These are phyloP conservation scores for Diadophis punctatus DNA, from an alignment of 2,113 vertebrate genomes.

Conservation along the genomic window DNA sequence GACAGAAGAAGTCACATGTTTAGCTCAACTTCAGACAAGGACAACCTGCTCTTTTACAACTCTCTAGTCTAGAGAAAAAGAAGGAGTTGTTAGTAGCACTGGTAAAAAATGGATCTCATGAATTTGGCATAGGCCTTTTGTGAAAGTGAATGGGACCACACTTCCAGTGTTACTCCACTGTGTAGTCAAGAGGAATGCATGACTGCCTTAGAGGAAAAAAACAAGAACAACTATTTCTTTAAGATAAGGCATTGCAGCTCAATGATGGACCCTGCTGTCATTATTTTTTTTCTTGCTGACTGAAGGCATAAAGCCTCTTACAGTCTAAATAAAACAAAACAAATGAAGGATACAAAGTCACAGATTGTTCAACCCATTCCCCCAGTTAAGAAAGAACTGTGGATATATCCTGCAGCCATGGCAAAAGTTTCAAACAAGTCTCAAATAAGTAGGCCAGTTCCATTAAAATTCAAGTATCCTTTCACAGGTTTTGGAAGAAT, in stretches of 20 bases:
- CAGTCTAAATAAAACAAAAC: slow-evolving; percentile 75
- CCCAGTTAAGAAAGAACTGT: slow-evolving; percentile 66
- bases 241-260: slow-evolving; percentile 70
- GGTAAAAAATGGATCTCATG: slow-evolving; percentile 73
- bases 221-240: slow-evolving; percentile 70
- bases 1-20: slow-evolving; percentile 77
- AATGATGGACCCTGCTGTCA: slow-evolving; percentile 68
- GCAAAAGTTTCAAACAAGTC: slow-evolving; percentile 86
- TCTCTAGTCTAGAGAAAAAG: slow-evolving; percentile 68
- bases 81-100: slow-evolving; percentile 81
- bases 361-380: slow-evolving; percentile 63
- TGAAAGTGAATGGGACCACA: slow-evolving; percentile 68
- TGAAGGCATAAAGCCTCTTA: slow-evolving; percentile 77
- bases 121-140: slow-evolving; percentile 71
- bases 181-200: slow-evolving; percentile 59
- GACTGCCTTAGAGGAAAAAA: slow-evolving; percentile 64
- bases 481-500: slow-evolving; percentile 75
- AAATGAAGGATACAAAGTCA: slow-evolving; percentile 69
- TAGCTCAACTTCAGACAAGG: slow-evolving; percentile 79
- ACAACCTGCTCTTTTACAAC: slow-evolving; percentile 78
- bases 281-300: slow-evolving; percentile 61
- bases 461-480: slow-evolving; percentile 73
- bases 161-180: slow-evolving; percentile 72
- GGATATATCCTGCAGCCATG: slow-evolving; percentile 81
- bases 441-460: slow-evolving; percentile 78